Evolutionary conservation across 2,113 vertebrate genomes (phyloP).

Genomic region (Epinephelus fuscoguttatus): DNA sequence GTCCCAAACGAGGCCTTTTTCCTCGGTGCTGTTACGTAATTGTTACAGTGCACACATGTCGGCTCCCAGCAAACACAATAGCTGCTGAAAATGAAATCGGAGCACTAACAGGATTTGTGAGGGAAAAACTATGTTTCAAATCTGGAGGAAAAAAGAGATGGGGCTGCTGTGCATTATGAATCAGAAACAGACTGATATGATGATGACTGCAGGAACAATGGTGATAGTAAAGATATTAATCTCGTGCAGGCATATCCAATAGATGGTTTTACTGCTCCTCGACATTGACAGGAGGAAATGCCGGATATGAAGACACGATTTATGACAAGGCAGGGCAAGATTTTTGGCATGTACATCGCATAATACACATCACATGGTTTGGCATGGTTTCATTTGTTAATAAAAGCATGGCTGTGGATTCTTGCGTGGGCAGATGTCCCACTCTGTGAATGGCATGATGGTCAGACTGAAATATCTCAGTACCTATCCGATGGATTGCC

Average conservation of each 20-base stretch:
- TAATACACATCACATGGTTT: neutral
- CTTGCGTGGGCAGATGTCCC: neutral
- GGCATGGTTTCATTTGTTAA: constrained; percentile 1
- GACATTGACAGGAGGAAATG: neutral
- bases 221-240: constrained; percentile 56
- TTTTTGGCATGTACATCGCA: constrained; percentile 21
- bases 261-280: constrained; percentile 22
- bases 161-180: constrained; percentile 31
- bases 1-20: constrained; percentile 10
- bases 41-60: constrained; percentile 14
- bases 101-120: constrained; percentile 61
- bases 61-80: constrained; percentile 24
- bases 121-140: constrained; percentile 35
- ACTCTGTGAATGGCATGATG: too few species aligned
- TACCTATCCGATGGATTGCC: too few species aligned
- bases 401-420: neutral
- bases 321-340: neutral
- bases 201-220: neutral
- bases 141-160: constrained; percentile 9
- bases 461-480: too few species aligned
- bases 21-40: constrained; percentile 33
- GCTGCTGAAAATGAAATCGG: constrained; percentile 49
- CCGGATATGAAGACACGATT: constrained; percentile 23
- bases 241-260: constrained; percentile 36
- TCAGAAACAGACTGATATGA: constrained; percentile 27